Evolutionary conservation across 2,113 vertebrate genomes (phyloP).

Genomic region (Psilopsiagon aymara): DNA sequence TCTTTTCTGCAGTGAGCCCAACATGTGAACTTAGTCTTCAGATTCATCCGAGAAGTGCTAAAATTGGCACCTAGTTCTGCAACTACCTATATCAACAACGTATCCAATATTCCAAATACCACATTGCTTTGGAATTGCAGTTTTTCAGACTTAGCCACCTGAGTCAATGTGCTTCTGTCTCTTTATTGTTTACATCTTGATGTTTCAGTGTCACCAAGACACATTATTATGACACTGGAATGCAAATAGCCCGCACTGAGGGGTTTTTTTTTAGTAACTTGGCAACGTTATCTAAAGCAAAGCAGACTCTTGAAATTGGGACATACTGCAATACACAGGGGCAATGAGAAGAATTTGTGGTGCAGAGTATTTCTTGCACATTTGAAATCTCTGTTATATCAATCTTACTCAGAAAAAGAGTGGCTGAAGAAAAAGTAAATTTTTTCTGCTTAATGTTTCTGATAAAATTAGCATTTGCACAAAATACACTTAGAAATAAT

Average conservation of each 20-base stretch:
- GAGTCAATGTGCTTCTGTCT: not conserved
- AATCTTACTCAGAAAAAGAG: not conserved
- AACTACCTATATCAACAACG: not conserved
- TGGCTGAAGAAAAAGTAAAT: not conserved
- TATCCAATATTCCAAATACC: not conserved
- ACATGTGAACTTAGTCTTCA: not conserved
- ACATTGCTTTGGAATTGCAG: not conserved
- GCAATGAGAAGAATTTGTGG: conserved; percentile 1
- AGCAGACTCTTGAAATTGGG: conserved; percentile 46
- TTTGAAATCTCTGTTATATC: not conserved
- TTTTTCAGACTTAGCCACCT: not conserved
- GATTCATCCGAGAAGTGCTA: conserved; percentile 10
- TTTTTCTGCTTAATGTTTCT: not conserved
- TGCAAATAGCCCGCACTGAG: conserved; percentile 18
- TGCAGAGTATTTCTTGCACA: conserved; percentile 8
- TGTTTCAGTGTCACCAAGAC: conserved; percentile 46
- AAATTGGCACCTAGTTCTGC: not conserved
- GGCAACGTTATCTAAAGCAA: conserved; percentile 49
- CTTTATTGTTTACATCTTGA: conserved; percentile 13
- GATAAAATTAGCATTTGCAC: not conserved
- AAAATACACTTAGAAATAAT: not conserved
- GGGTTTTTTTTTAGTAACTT: conserved; percentile 35
- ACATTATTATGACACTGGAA: conserved; percentile 42
- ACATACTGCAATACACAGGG: conserved; percentile 4
- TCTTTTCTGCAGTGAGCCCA: not conserved